These are phyloP conservation scores for Aphaenogaster rudis DNA, from an alignment of 1,140 invertebrate species.

Conservation along the genomic window DNA sequence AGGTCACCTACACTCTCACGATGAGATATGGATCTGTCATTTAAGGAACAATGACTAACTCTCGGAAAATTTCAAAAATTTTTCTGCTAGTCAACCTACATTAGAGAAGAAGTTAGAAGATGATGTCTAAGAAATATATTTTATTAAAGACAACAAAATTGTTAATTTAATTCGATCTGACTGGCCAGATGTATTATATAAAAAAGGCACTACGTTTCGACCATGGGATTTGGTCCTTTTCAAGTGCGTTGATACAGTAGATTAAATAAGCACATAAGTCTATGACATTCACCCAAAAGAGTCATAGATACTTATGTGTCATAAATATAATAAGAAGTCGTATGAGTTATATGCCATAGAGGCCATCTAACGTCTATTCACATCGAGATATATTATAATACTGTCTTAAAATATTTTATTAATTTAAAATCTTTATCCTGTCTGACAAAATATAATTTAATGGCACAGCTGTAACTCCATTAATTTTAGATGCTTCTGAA, in stretches of 20 bases:
- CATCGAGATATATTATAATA: too few species aligned
- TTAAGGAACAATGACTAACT: not conserved
- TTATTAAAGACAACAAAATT: not conserved
- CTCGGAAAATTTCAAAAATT: slow-evolving; percentile 12
- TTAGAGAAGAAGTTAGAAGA: not conserved
- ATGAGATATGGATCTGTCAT: slow-evolving; percentile 39
- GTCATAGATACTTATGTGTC: too few species aligned
- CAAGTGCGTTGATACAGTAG: too few species aligned
- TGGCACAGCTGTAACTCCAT: not conserved
- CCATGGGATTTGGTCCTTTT: too few species aligned
- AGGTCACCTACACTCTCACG: not conserved
- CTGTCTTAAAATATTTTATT: not conserved
- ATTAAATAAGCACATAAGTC: too few species aligned
- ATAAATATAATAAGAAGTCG: too few species aligned
- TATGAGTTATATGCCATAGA: too few species aligned
- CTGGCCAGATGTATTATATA: too few species aligned
- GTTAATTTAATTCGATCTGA: too few species aligned
- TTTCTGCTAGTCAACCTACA: not conserved
- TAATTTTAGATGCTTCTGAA: not conserved
- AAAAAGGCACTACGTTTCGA: too few species aligned
- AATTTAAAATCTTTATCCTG: not conserved
- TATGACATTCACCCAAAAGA: too few species aligned
- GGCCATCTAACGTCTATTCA: too few species aligned
- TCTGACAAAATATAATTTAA: not conserved
- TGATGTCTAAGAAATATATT: not conserved